A percentile compares a stretch with the other conserved stretches of the same genome.
These are phyloP conservation scores for Thinocorus orbignyianus DNA, from an alignment of 2,113 vertebrate species.

Conservation along the genomic window DNA sequence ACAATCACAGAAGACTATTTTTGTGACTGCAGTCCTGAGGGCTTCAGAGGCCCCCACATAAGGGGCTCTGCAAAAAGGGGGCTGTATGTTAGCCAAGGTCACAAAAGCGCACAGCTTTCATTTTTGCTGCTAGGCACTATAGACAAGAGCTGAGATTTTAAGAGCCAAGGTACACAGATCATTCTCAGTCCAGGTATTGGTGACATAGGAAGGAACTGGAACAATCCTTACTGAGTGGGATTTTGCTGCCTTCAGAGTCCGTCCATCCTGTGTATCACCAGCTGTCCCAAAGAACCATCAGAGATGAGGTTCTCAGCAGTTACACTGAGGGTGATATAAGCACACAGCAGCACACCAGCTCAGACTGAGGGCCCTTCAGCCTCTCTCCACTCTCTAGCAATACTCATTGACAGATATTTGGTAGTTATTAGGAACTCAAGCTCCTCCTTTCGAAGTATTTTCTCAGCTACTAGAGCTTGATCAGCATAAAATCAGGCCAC, in stretches of 20 bases:
- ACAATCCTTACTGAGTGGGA: background rate
- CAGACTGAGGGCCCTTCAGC: background rate
- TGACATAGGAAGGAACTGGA: background rate
- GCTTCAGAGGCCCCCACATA: fast-evolving
- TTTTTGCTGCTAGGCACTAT: fast-evolving
- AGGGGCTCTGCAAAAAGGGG: background rate
- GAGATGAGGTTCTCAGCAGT: fast-evolving
- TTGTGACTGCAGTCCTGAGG: background rate
- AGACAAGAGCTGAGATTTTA: background rate
- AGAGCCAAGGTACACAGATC: background rate
- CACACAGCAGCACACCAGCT: background rate
- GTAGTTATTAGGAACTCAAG: background rate
- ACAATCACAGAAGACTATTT: background rate
- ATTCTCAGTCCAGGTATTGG: background rate
- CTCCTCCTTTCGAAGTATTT: background rate
- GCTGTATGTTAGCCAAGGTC: fast-evolving
- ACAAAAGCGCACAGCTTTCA: background rate
- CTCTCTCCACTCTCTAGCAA: background rate
- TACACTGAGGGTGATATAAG: fast-evolving
- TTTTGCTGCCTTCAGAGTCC: background rate
- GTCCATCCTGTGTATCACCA: background rate
- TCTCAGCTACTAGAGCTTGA: background rate
- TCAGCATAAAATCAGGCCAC: background rate
- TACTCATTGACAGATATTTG: background rate
- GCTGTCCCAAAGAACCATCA: background rate